Evolutionary conservation across 2,888 invertebrate genomes (phyloP), one percentile per base, ranked within the genome.

Genomic region (Kryphioiulus occultus): DNA sequence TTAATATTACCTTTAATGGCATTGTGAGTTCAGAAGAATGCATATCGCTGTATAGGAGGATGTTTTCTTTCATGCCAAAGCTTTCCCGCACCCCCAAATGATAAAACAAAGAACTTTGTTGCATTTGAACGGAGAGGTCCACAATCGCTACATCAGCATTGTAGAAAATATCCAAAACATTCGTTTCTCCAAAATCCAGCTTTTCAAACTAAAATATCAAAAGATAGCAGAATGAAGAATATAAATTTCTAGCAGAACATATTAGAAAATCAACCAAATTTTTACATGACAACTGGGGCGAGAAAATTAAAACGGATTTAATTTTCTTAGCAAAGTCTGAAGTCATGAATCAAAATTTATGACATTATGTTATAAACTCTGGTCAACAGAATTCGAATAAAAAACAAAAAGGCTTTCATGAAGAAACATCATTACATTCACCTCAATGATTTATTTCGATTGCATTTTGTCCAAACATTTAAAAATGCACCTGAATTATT

Each of bases 61-160:
- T 96, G 92, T 97, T 98, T 91, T 98, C 96, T 91, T 96, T 97
- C 98, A 98, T 99, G 88, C 96, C 96, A 93, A 98, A 98, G 92
- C 98, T 98, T 92, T 99, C 99, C 86, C 99, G 94, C 0, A 99
- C 98, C 83, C 99, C 99, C 86, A 99, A 94, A 91, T 99, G 99
- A 93, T 99, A 99, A 90, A 97, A 96, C 88, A 99, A 93, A 0
- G 98, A 95, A 90, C 97, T 97, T 92, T 98, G 98, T 92, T 99
- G 99, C 39, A 96, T 93, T 90, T 96, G 95, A 87, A 98, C 93
- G 53, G 98, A 97, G 90, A 99, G 94, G 92, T 99, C 99, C 83
- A 99, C 97, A 78, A 99, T 94, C 0, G 97, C 98, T 85, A 99
- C 97, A 92, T 99, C 99, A 0, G 99, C 99, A 94, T 98, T 98